Evolutionary conservation across 2,113 vertebrate species (phyloP), one percentile per base, ranked within the genome.

Genomic region (Nibea albiflora): DNA sequence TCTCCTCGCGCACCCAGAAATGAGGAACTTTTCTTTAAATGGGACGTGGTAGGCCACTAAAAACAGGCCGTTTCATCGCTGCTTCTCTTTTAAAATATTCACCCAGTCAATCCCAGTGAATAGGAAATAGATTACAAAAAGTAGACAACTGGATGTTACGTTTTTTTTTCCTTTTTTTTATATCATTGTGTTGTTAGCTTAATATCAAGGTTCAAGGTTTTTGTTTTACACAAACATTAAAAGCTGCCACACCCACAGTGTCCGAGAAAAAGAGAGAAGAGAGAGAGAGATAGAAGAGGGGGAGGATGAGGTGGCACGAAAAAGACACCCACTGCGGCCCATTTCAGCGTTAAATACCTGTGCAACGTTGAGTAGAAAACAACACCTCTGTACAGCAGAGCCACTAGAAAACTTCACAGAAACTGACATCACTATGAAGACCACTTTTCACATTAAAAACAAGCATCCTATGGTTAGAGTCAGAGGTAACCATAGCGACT

Each of bases 351-450:
- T 69, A 79, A 79, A 83, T 74, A 80, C 66, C 86, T 88, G 88
- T 91, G 85, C 80, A 86, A 73, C 22, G 71, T 76, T 62, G 61
- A 83, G 90, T 93, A 90, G 70, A 92, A 92, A 93, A 89, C 84
- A 86, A 91, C 60, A 88, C 71, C 76, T 89, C 77, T 89, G 84
- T 91, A 92, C 85, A 91, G 88, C 77, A 35, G 88, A 88, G 87
- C 79, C 91, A 93, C 91, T 89, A 83, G 74, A 91, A 90, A 89
- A 93, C 87, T n/a, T 91, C 91, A 94, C 92, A 80, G 58, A 88
- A 82, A 93, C 85, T n/a, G 54, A 86, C 87, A 80, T 76, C 90
- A 94, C 88, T 77, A 88, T 81, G 87, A 90, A 85, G 85, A 93
- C 78, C 90, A 94, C 87, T 83, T 85, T 80, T 84, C 83, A 93